Base-by-base conservation (phyloP, 2,888 invertebrate species). In the Cyclophora albipunctata region DNA sequence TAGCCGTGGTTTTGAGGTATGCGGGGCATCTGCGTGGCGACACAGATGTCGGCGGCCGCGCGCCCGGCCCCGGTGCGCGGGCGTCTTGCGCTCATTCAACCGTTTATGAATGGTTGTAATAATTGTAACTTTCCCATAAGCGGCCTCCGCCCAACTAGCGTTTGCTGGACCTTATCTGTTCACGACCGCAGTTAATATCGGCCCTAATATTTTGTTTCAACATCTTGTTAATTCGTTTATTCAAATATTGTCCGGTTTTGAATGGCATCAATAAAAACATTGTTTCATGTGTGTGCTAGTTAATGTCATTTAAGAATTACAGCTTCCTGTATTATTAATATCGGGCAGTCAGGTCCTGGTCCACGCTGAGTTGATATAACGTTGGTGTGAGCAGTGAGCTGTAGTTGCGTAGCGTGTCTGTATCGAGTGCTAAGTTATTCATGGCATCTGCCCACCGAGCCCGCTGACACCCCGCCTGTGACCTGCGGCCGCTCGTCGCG, bases 71-170 rank as follows among this genome's bases (percentile, higher is more conserved):
- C 60, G 56, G 67, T 71, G 73, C 73, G 62, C 60, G 59, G 59
- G 56, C 71, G 78, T 75, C 76, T 77, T 78, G 79, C 74, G 78
- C 80, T 81, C 84, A 84, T 85, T 87, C 83, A 85, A 80, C 77
- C 83, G 79, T 78, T 81, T 75, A 84, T 84, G 84, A 85, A 86
- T 85, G 86, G 78, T 78, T 66, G 81, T 81, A 81, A 81, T 74
- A 75, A 76, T 81, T 72, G 81, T 77, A 77, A 78, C 83, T 84
- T 85, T 85, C 84, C 81, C 83, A 83, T 83, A 78, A 77, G 71
- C 73, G 76, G 75, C 81, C 78, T 75, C 75, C 75, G 76, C 75
- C 71, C 71, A 74, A 60, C 67, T 69, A 70, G 66, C 62, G 66
- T 67, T 66, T 20, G 70, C 66, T 69, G 67, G 67, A 58, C 60